phyloP scores from a whole-genome alignment of 2,888 invertebrate genomes.

The Morinoia aosen region DNA sequence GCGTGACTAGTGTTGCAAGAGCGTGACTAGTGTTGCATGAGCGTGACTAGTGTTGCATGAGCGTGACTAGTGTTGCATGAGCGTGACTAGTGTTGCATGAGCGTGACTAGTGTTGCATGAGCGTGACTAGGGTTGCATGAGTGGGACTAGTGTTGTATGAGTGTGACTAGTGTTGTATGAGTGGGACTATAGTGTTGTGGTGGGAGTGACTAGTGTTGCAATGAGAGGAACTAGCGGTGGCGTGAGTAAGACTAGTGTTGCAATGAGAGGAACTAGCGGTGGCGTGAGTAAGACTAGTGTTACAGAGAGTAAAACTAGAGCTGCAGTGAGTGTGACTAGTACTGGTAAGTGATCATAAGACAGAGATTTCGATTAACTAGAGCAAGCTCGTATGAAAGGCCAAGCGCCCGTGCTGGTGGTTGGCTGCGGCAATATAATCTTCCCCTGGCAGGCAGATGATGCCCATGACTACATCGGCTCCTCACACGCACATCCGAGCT shows the following conservation, averaged over 20 bases:
- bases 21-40: too few species aligned
- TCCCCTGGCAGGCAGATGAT: not conserved
- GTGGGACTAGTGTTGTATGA: not conserved
- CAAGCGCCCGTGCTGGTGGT: not conserved
- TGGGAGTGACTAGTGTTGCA: not conserved
- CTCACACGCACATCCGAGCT: constrained; percentile 13
- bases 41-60: too few species aligned
- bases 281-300: not conserved
- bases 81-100: too few species aligned
- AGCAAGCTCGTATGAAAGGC: not conserved
- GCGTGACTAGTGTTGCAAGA: too few species aligned
- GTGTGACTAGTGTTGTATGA: too few species aligned
- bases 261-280: not conserved
- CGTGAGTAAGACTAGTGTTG: not conserved
- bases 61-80: too few species aligned
- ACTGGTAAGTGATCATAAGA: not conserved
- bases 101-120: too few species aligned
- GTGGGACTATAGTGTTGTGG: not conserved
- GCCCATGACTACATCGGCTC: not conserved
- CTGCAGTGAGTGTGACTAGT: not conserved
- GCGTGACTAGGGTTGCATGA: too few species aligned
- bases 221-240: not conserved
- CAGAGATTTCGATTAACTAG: not conserved
- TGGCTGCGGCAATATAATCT: not conserved
- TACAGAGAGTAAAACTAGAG: not conserved